Evolutionary conservation across 2,797 vertebrate genomes (phyloP), one percentile per base, ranked within the genome.

Genomic region (Fundulus diaphanus): DNA sequence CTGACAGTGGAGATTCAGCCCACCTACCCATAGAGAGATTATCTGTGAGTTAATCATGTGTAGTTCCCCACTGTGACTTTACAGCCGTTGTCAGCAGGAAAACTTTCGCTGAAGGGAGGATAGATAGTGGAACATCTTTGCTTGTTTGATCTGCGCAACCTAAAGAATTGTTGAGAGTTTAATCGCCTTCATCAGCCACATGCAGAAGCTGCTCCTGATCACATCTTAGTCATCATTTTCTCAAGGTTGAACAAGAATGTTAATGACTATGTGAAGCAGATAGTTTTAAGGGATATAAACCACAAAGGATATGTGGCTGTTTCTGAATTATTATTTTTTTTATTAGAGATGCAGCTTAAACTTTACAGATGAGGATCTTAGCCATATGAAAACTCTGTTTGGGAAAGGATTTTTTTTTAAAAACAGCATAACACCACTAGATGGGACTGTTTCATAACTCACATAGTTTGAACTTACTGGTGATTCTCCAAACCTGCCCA

Each of bases 221-320:
- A 63, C n/a, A 52, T 73, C 88, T 92, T 87, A 90, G 85, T 93
- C 92, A 93, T 93, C 90, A 81, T 69, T 91, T 93, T 90, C 80
- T 87, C 88, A 92, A 94, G 92, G 92, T 94, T 90, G 87, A 78
- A 40, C 70, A 72, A 81, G 81, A 90, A 83, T 84, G 84, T 83
- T 88, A 85, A 87, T 82, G 82, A 82, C 54, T 87, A 70, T 18
- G 78, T 46, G 63, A 59, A 73, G 31, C 12, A 49, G 56, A 69
- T 78, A 1, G 13, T 82, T 87, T 82, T 59, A 83, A 52, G 68
- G 77, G 68, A 73, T 56, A 68, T 78, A 72, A 86, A 84, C 63
- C 66, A 40, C 63, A 42, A 66, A 66, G n/a, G 40, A 31, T 37
- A 27, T 42, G 22, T 5, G 2, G 12, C 63, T 42, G 22, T 27